These are phyloP conservation scores for Bradypus variegatus DNA, from an alignment of 2,797 vertebrate species.

Conservation along the genomic window DNA sequence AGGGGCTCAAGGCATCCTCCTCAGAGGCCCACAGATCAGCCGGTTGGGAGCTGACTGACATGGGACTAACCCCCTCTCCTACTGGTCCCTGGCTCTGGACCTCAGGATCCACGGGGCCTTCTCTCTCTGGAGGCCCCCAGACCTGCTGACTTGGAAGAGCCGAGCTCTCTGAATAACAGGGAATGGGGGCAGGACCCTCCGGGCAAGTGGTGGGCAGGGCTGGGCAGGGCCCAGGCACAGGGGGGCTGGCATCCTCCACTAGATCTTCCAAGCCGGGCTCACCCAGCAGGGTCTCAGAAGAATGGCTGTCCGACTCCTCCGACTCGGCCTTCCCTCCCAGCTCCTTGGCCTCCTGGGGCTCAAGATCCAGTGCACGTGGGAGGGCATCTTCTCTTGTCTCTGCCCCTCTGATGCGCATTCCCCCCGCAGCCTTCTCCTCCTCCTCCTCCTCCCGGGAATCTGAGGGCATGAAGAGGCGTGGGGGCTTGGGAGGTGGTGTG, in stretches of 20 bases:
- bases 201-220: conserved; percentile 1
- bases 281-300: conserved; percentile 3
- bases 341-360: conserved; percentile 4
- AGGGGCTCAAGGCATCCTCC: conserved; percentile 70
- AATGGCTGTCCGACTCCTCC: conserved; percentile 5
- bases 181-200: neutral
- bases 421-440: neutral
- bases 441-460: neutral
- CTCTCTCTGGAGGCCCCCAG: conserved; percentile 10
- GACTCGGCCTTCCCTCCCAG: neutral
- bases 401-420: neutral
- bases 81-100: conserved; percentile 32
- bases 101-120: neutral
- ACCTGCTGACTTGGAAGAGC: conserved; percentile 16
- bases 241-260: neutral
- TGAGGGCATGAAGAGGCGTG: conserved; percentile 46
- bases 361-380: neutral
- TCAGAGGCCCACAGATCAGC: conserved; percentile 64
- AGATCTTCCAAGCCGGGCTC: conserved; percentile 14
- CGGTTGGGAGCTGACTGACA: neutral
- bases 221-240: neutral
- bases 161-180: neutral
- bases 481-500: conserved; percentile 68
- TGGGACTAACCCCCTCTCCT: neutral
- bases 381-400: neutral